Base-by-base conservation (phyloP, 2,113 vertebrate species). In the Menidia beryllina region DNA sequence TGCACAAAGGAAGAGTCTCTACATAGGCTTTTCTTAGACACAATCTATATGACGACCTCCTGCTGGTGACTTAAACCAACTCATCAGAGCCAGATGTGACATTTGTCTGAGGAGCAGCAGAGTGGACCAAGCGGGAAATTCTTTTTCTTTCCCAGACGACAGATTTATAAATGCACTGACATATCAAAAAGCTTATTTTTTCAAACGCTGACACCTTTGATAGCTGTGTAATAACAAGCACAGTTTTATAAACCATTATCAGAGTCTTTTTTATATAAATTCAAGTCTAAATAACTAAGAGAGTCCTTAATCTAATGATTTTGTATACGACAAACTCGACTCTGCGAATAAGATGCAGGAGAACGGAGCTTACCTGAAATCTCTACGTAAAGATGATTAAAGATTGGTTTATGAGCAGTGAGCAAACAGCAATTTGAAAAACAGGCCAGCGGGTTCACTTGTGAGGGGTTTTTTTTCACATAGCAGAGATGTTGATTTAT, bases 1-100 rank as follows among this genome's bases (percentile, higher is more conserved):
- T 6, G 1, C 27, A 38, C 26, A 21, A 45, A 57, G 45, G 56
- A 20, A 59, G 61, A 47, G 48, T 30, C 39, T 49, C 9, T 0
- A 38, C 55, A 56, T 3, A 55, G 55, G 72, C 56, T 86, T 73
- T 86, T 88, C 51, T 70, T 82, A 63, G 83, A 80, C 77, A 79
- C 53, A 60, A 78, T 67, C 39, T 64, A 53, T 30, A 41, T 60
- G 47, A 5, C 21, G n/a, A 39, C 34, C n/a, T 58, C 27, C 41
- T 39, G 30, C 34, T 4, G 48, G 43, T 20, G 38, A 47, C 63
- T 59, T 65, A 73, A 21, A 50, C 10, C 20, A 19, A 68, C 34
- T 65, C 21, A 57, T 72, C 51, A 64, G 72, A 80, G 1, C 19
- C 20, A 74, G 23, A 14, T 38, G 61, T 57, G 27, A 39, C 39